phyloP scores from a whole-genome alignment of 2,113 vertebrate genomes.

The Pipra filicauda region DNA sequence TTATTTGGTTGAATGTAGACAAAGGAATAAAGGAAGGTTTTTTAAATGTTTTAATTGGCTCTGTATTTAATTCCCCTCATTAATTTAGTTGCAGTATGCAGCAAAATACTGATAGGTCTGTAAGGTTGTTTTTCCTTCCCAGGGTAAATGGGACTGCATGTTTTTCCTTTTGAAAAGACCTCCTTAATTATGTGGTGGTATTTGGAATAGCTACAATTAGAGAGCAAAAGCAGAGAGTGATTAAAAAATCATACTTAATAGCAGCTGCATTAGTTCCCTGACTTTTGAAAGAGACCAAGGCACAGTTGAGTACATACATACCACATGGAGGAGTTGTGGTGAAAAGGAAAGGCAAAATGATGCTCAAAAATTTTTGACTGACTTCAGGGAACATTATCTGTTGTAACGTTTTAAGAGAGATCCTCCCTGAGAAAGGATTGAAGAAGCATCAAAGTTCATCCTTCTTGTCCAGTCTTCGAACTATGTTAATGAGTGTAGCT shows the following conservation, averaged over 20 bases:
- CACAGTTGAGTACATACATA: neutral
- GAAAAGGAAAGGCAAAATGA: neutral
- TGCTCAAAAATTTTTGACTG: neutral
- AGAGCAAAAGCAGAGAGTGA: constrained; percentile 57
- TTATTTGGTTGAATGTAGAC: neutral
- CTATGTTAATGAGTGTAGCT: neutral
- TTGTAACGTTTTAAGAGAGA: neutral
- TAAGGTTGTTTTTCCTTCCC: constrained; percentile 44
- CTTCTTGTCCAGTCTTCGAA: neutral
- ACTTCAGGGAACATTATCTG: neutral
- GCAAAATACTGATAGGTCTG: constrained; percentile 33
- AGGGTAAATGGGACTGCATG: constrained; percentile 28
- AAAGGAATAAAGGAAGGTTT: neutral
- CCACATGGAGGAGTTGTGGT: neutral
- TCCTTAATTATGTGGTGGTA: constrained; percentile 54
- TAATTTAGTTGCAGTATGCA: constrained; percentile 36
- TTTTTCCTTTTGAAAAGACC: constrained; percentile 48
- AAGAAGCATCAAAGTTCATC: neutral
- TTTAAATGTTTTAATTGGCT: constrained; percentile 41
- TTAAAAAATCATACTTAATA: constrained; percentile 70
- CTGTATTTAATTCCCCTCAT: neutral
- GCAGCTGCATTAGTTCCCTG: constrained; percentile 52
- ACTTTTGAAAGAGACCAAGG: constrained; percentile 29
- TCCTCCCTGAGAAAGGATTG: neutral
- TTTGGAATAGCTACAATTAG: constrained; percentile 67